A percentile compares a stretch with the other conserved stretches of the same genome.
These are phyloP conservation scores for Neopipo cinnamomea DNA, from an alignment of 2,113 vertebrate genomes.

Conservation along the genomic window DNA sequence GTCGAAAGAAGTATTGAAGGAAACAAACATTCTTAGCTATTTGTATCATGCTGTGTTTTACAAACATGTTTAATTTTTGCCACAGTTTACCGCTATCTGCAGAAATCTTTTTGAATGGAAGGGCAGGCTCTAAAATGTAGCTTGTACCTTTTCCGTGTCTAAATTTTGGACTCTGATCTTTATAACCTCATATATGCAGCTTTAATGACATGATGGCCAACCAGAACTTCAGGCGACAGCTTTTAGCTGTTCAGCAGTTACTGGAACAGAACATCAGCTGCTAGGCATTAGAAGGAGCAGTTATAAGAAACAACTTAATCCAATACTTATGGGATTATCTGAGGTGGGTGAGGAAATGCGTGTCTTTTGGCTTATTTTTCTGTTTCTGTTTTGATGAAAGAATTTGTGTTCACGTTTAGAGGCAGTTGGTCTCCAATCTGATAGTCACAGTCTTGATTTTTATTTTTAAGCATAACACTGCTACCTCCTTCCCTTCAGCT, in stretches of 20 bases:
- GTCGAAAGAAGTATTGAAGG: neutral
- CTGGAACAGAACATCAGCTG: conserved; percentile 9
- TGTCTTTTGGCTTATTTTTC: neutral
- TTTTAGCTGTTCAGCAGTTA: neutral
- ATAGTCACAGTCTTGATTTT: neutral
- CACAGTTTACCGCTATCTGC: neutral
- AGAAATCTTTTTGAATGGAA: neutral
- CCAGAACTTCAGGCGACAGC: neutral
- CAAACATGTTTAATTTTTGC: neutral
- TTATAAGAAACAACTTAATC: neutral
- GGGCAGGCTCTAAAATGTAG: neutral
- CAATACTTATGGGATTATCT: neutral
- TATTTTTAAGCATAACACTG: neutral
- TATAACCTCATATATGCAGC: neutral
- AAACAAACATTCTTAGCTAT: neutral
- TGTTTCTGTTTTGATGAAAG: neutral
- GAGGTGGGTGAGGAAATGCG: neutral
- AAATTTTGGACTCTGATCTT: neutral
- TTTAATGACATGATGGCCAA: neutral
- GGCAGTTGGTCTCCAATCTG: neutral
- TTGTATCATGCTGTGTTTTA: neutral
- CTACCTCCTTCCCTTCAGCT: conserved; percentile 4
- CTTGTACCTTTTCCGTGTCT: neutral
- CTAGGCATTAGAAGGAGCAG: conserved; percentile 1
- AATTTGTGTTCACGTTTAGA: neutral